Conservation (phyloP, 2,797 vertebrate species). For the Cryptoprocta ferox region DNA sequence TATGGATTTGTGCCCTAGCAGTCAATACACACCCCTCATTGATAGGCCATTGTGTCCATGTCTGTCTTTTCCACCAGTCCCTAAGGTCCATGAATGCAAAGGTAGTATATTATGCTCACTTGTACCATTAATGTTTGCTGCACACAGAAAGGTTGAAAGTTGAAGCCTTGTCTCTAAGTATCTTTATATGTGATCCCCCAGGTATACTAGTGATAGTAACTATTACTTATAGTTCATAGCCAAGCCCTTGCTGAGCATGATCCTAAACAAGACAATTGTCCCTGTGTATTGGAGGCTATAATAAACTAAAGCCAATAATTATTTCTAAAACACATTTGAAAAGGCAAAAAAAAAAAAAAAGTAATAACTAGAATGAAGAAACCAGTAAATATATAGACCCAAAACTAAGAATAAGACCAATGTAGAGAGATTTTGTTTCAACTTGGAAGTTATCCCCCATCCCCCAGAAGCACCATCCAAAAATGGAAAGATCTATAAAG, state of each 20-base stretch:
- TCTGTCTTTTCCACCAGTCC: background rate
- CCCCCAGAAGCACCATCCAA: background rate
- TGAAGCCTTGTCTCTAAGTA: background rate
- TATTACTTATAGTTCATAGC: background rate
- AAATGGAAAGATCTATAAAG: background rate
- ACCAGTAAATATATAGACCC: background rate
- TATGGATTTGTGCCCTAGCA: background rate
- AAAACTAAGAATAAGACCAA: background rate
- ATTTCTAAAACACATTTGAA: background rate
- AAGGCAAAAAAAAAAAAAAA: background rate
- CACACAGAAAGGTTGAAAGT: background rate
- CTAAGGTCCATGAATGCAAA: background rate
- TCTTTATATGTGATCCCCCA: background rate
- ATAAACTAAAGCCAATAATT: background rate
- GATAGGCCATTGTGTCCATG: background rate
- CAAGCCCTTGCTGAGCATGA: background rate
- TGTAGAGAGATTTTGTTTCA: background rate
- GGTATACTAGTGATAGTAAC: background rate
- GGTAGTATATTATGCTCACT: background rate
- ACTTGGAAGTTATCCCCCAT: background rate
- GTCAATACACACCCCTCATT: background rate
- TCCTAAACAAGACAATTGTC: background rate
- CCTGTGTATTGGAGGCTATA: background rate
- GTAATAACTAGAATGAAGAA: background rate
- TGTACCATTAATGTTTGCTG: background rate